Conservation (phyloP, 2,797 vertebrate genomes). For the Hyperoplus lanceolatus region DNA sequence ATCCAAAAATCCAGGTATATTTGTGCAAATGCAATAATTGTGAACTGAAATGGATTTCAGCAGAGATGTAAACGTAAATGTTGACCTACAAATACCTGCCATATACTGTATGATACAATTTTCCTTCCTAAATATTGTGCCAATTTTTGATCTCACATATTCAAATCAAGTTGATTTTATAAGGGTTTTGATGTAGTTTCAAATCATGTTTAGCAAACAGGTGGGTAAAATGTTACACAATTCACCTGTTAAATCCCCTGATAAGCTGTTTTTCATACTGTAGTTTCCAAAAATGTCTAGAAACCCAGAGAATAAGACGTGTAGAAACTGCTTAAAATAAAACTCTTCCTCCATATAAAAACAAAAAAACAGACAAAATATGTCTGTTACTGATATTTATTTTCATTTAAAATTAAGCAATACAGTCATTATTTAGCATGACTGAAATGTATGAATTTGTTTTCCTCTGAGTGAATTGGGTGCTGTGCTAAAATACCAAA, state of each 20-base stretch:
- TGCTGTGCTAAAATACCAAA: not conserved
- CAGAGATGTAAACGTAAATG: not conserved
- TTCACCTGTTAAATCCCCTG: conserved; percentile 1
- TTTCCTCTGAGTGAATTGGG: not conserved
- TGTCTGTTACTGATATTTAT: not conserved
- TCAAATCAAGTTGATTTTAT: not conserved
- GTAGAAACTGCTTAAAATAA: not conserved
- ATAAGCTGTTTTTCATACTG: conserved; percentile 28
- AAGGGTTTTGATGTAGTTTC: not conserved
- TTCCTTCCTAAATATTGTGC: not conserved
- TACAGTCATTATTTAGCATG: too few relatives aligned
- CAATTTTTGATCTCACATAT: not conserved
- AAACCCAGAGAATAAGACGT: not conserved
- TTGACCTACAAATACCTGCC: not conserved
- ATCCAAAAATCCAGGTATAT: not conserved
- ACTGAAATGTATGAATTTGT: not conserved
- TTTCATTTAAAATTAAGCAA: not conserved
- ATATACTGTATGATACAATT: not conserved
- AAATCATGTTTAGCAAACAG: not conserved
- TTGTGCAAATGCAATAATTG: not conserved
- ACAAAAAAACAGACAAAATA: not conserved
- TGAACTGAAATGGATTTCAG: not conserved
- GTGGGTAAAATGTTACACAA: not conserved
- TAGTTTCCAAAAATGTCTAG: conserved; percentile 31
- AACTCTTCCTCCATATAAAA: not conserved